phyloP scores from a whole-genome alignment of 2,113 vertebrate genomes.

The Montifringilla adamsi region DNA sequence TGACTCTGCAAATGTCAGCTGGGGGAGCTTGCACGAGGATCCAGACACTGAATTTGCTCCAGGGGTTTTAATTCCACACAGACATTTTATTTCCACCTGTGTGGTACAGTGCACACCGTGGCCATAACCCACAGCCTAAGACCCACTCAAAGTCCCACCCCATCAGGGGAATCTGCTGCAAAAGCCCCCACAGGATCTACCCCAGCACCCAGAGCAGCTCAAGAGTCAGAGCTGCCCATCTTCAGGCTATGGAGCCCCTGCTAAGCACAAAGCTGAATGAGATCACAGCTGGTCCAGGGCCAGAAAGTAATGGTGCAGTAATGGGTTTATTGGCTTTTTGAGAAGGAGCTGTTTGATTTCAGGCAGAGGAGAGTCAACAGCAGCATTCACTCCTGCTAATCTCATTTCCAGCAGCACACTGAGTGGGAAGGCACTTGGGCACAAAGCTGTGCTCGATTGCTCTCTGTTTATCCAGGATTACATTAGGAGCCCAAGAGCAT shows the following conservation, averaged over 20 bases:
- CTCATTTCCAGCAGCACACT: slow-evolving; percentile 17
- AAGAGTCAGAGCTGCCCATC: neutral
- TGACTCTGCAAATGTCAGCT: neutral
- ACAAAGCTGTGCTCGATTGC: slow-evolving; percentile 24
- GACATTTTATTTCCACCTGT: neutral
- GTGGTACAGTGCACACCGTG: neutral
- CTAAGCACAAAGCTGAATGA: slow-evolving; percentile 20
- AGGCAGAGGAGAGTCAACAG: slow-evolving; percentile 22
- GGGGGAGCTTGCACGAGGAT: too few relatives aligned
- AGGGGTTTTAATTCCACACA: neutral
- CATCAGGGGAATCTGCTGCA: neutral
- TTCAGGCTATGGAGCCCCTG: neutral
- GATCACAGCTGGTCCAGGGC: slow-evolving; percentile 40
- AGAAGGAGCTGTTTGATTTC: slow-evolving; percentile 37
- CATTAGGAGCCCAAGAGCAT: neutral
- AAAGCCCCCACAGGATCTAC: neutral
- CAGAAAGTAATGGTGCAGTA: slow-evolving; percentile 35
- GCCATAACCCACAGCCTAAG: neutral
- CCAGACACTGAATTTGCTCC: neutral
- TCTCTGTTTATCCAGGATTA: slow-evolving; percentile 13
- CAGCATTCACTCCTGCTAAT: neutral
- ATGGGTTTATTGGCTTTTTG: slow-evolving; percentile 53
- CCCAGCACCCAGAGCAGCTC: neutral
- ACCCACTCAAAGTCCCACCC: neutral
- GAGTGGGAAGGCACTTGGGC: neutral